Conservation (phyloP, 2,113 vertebrate genomes). For the Passer domesticus region DNA sequence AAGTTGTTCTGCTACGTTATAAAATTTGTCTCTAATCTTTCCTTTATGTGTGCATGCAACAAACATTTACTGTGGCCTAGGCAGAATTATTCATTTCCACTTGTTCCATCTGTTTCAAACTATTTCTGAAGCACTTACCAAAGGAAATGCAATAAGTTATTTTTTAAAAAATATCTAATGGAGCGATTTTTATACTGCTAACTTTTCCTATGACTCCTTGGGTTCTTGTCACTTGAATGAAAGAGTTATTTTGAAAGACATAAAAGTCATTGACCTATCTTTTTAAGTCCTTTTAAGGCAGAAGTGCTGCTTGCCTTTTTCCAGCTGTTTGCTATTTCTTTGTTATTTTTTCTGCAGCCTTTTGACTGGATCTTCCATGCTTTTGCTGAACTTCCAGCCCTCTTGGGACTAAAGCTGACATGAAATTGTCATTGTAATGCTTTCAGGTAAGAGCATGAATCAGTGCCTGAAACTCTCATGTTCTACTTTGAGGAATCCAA, state of each 20-base stretch:
- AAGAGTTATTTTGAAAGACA: neutral
- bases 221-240: neutral
- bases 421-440: neutral
- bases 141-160: slow-evolving; percentile 29
- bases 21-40: slow-evolving; percentile 20
- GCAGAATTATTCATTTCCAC: slow-evolving; percentile 57
- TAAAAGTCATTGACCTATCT: neutral
- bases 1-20: slow-evolving; percentile 51
- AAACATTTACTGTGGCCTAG: slow-evolving; percentile 48
- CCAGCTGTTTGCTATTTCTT: neutral
- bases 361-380: neutral
- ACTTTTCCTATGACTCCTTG: slow-evolving; percentile 27
- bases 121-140: slow-evolving; percentile 27
- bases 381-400: neutral
- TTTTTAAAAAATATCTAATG: neutral
- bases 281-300: neutral
- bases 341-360: neutral
- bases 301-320: neutral
- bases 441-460: neutral
- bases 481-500: neutral
- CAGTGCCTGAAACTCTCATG: neutral
- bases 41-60: slow-evolving; percentile 4
- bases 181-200: slow-evolving; percentile 36
- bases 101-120: slow-evolving; percentile 56
- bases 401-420: neutral